Evolutionary conservation across 2,113 vertebrate genomes (phyloP), one percentile per base, ranked within the genome.

Genomic region (Alces alces): DNA sequence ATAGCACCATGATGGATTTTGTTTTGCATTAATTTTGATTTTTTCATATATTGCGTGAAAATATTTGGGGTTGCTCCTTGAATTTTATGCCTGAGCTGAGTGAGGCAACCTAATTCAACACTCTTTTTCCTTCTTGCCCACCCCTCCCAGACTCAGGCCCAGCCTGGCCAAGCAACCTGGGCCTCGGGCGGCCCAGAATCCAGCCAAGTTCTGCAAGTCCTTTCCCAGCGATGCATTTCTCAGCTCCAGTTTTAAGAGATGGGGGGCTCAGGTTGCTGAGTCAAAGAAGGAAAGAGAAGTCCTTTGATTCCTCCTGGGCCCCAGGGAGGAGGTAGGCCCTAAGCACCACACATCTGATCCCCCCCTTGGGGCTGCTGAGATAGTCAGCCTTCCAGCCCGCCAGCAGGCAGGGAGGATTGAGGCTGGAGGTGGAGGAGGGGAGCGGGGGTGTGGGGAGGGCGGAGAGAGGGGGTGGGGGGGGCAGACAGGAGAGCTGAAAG

Each of bases 401-500:
- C 79, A 36, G 21, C 54, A 57, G 21, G 27, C 16, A 7, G 39
- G 3, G 76, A 87, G 55, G 84, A 1, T 27, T 6, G 64, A 55
- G 55, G 54, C 33, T 94, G 96, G 33, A 39, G 89, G 45, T 84
- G 39, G 3, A 19, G 33, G 33, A 33, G 3, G 61, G 47, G 47
- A 13, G 47, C 47, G 2, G 47, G 47, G 47, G 47, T 2, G 47
- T 11, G 47, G 47, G 47, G 47, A 47, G 47, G 47, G 47, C 3
- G 47, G 47, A 11, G 12, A 50, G 47, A 12, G 2, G 0, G 3
- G 7, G 15, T 45, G 30, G 61, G 66, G 52, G 33, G 33, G 23
- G 6, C 1, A 3, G 27, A 54, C 17, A 60, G 82, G 87, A 93
- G 57, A 60, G 85, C 90, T 91, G 93, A 96, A 98, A 98, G 73